phyloP scores from a whole-genome alignment of 2,888 invertebrate species.

The Melipona beecheii region DNA sequence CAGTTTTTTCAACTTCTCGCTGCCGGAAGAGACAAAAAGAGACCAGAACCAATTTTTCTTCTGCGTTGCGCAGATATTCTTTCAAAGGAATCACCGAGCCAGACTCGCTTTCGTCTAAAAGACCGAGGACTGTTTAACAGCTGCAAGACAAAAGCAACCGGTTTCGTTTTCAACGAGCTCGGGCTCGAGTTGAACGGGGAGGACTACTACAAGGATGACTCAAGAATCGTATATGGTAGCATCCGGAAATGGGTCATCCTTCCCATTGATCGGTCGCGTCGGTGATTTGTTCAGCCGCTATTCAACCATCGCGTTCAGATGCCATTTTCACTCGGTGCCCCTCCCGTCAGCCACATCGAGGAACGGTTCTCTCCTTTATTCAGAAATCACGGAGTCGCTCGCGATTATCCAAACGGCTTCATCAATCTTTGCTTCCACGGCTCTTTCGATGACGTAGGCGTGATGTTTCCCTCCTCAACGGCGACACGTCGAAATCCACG shows the following conservation, averaged over 20 bases:
- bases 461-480: constrained; percentile 40
- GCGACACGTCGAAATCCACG: constrained; percentile 24
- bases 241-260: constrained; percentile 66
- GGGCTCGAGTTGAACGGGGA: constrained; percentile 8
- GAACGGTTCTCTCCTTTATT: constrained; percentile 21
- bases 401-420: constrained; percentile 43
- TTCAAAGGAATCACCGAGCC: neutral
- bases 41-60: neutral
- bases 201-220: constrained; percentile 32
- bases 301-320: constrained; percentile 11
- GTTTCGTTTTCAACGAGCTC: constrained; percentile 55
- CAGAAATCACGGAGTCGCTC: constrained; percentile 32
- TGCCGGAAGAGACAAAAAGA: neutral
- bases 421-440: constrained; percentile 49
- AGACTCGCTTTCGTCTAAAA: constrained; percentile 38
- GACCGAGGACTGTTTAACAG: constrained; percentile 1
- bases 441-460: constrained; percentile 30
- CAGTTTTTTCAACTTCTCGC: neutral
- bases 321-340: constrained; percentile 39
- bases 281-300: constrained; percentile 34
- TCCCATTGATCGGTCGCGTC: constrained; percentile 54
- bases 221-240: constrained; percentile 61
- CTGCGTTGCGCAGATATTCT: neutral
- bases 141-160: constrained; percentile 50
- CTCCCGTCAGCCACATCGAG: too few species aligned